These are phyloP conservation scores for Pseudolaguvia tuberculata DNA, from an alignment of 2,113 vertebrate genomes.

Conservation along the genomic window DNA sequence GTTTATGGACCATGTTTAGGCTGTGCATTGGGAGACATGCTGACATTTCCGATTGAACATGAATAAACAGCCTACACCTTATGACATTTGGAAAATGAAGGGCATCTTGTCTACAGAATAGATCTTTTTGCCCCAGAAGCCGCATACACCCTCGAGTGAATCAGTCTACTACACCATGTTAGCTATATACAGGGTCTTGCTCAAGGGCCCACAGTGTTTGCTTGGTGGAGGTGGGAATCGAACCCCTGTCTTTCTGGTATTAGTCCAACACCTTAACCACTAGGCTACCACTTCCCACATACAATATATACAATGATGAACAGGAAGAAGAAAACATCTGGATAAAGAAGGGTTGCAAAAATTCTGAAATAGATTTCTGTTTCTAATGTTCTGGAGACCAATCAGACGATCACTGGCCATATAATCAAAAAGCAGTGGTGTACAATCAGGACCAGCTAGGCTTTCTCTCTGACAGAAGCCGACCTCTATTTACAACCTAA, in stretches of 20 bases:
- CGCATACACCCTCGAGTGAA: not conserved
- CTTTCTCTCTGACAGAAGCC: no score
- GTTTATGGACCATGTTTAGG: constrained; percentile 17
- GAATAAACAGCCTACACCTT: not conserved
- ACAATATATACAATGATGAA: no score
- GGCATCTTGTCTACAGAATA: not conserved
- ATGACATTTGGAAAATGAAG: not conserved
- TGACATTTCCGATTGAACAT: constrained; percentile 19
- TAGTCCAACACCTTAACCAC: no score
- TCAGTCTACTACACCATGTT: not conserved
- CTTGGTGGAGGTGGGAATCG: no score
- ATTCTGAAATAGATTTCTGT: not conserved
- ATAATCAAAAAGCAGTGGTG: not conserved
- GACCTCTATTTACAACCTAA: no score
- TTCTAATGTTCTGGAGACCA: not conserved
- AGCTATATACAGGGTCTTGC: no score
- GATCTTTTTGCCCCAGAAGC: not conserved
- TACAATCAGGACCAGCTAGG: no score
- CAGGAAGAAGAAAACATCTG: not conserved
- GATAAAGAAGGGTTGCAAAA: not conserved
- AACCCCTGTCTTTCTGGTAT: no score
- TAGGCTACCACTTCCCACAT: no score
- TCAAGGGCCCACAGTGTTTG: no score
- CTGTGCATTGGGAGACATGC: not conserved
- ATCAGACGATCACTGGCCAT: not conserved